These are phyloP conservation scores for Phrixothrix hirtus DNA, from an alignment of 2,888 invertebrate species.

Conservation along the genomic window DNA sequence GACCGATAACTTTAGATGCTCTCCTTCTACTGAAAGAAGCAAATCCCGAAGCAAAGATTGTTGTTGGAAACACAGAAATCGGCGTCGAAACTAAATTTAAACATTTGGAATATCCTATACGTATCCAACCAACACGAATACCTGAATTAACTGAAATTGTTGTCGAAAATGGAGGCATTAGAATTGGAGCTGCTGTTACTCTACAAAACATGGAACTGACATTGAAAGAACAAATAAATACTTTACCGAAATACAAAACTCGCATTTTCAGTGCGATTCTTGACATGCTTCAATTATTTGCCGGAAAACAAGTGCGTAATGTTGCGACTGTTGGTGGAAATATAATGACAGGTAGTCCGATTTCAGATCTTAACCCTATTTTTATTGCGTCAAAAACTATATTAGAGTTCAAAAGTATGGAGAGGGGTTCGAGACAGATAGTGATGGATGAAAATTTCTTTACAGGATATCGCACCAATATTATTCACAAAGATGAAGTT, in stretches of 20 bases:
- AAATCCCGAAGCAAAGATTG: slow-evolving; percentile 72
- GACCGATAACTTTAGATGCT: slow-evolving; percentile 69
- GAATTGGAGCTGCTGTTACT: slow-evolving; percentile 79
- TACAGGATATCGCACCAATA: slow-evolving; percentile 81
- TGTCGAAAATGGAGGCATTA: slow-evolving; percentile 61
- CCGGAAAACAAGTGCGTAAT: slow-evolving; percentile 92
- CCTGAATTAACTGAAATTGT: slow-evolving; percentile 66
- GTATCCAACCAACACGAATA: slow-evolving; percentile 74
- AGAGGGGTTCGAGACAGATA: slow-evolving; percentile 62
- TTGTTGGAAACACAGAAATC: slow-evolving; percentile 89
- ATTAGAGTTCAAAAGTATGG: slow-evolving; percentile 65
- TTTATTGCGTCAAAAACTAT: slow-evolving; percentile 76
- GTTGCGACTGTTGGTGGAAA: slow-evolving; percentile 92
- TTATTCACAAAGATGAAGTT: slow-evolving; percentile 74
- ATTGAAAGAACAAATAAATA: slow-evolving; percentile 62
- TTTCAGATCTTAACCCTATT: slow-evolving; percentile 93
- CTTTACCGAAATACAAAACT: slow-evolving; percentile 60
- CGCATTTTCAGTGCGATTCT: slow-evolving; percentile 70
- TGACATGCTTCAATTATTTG: slow-evolving; percentile 92
- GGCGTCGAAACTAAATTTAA: slow-evolving; percentile 94
- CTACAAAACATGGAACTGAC: slow-evolving; percentile 72
- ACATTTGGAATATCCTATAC: slow-evolving; percentile 74
- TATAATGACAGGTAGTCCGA: slow-evolving; percentile 89
- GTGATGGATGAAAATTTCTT: slow-evolving; percentile 80
- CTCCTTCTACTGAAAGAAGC: slow-evolving; percentile 69